These are phyloP conservation scores for Microchirus variegatus DNA, from an alignment of 2,797 vertebrate genomes.

Conservation along the genomic window DNA sequence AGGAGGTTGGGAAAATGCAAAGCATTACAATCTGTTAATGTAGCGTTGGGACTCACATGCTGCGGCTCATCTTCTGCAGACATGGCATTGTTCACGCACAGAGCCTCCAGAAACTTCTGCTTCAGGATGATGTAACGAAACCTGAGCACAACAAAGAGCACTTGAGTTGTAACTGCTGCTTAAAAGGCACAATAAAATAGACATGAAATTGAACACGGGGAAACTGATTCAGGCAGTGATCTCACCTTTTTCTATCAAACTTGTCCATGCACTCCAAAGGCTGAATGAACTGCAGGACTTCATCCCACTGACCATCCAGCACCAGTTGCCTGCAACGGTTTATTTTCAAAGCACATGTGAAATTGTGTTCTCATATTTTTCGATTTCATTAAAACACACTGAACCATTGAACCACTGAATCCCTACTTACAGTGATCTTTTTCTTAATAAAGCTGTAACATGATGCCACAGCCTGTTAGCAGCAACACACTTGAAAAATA, in stretches of 20 bases:
- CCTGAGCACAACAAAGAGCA: constrained; percentile 69
- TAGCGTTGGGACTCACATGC: constrained; percentile 86
- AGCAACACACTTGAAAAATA: constrained; percentile 2
- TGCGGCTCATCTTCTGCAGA: constrained; percentile 97
- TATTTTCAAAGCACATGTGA: background rate
- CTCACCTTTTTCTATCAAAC: constrained; percentile 95
- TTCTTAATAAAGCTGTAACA: too few relatives aligned
- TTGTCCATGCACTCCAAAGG: constrained; percentile 99
- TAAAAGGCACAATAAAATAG: background rate
- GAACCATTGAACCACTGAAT: too few relatives aligned
- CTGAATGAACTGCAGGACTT: constrained; percentile 98
- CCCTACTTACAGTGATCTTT: too few relatives aligned
- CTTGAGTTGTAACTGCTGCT: background rate
- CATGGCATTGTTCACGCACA: constrained; percentile 99
- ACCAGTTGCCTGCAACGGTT: constrained; percentile 88
- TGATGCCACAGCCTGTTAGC: too few relatives aligned
- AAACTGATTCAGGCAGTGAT: background rate
- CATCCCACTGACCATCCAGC: constrained; percentile 98
- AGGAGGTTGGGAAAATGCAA: background rate
- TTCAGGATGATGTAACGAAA: constrained; percentile 97
- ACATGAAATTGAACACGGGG: background rate
- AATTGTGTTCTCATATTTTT: background rate
- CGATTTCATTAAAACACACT: too few relatives aligned
- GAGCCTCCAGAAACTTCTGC: constrained; percentile 98
- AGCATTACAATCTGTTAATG: background rate